Conservation (phyloP, 2,797 vertebrate genomes). For the Sciaenops ocellatus region DNA sequence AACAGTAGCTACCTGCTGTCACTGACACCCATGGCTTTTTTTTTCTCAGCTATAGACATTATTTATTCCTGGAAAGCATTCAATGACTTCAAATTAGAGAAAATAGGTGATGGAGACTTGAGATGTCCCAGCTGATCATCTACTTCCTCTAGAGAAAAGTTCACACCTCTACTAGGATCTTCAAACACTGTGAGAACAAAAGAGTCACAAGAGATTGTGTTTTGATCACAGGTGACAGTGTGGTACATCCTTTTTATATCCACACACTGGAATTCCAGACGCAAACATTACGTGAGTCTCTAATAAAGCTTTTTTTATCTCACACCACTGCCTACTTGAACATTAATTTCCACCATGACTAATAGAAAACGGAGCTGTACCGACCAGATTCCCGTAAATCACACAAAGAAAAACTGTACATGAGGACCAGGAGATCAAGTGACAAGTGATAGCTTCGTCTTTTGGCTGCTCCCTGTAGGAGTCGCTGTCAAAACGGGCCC, state of each 20-base stretch:
- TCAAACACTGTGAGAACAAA: slow-evolving; percentile 23
- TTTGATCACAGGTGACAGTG: slow-evolving; percentile 23
- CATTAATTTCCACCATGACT: slow-evolving; percentile 8
- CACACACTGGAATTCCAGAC: slow-evolving; percentile 20
- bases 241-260: slow-evolving; percentile 12
- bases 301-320: slow-evolving; percentile 37
- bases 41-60: slow-evolving; percentile 6
- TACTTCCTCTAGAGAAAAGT: slow-evolving; percentile 4
- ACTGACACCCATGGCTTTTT: neutral
- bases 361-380: slow-evolving; percentile 29
- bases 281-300: slow-evolving; percentile 26
- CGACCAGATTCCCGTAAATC: slow-evolving; percentile 34
- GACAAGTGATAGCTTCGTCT: no score
- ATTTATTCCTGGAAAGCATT: slow-evolving; percentile 23
- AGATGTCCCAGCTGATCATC: slow-evolving; percentile 5
- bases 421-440: slow-evolving; percentile 42
- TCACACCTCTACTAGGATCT: slow-evolving; percentile 8
- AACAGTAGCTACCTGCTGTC: slow-evolving; percentile 39
- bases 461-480: no score
- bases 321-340: slow-evolving; percentile 25
- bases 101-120: slow-evolving; percentile 3
- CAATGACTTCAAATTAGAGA: slow-evolving; percentile 31
- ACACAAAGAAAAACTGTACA: slow-evolving; percentile 62
- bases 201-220: slow-evolving; percentile 7
- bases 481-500: no score